Evolutionary conservation across 2,113 vertebrate genomes (phyloP).

Genomic region (Donacobius atricapilla): DNA sequence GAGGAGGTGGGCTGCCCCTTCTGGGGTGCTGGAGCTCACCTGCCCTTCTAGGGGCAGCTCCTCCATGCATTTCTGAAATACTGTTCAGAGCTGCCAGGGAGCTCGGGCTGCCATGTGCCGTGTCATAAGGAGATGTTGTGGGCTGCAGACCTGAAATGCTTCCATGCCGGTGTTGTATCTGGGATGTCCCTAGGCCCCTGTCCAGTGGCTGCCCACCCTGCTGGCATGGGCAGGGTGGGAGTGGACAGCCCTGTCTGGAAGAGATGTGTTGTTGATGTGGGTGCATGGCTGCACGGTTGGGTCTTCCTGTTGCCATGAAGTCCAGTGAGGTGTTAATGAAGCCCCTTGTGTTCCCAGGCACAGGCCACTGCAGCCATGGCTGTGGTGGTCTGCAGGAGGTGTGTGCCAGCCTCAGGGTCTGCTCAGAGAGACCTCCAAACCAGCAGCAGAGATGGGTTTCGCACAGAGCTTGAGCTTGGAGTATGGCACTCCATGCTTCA

Average conservation of each 20-base stretch:
- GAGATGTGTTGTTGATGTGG: accelerated
- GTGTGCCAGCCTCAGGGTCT: not conserved
- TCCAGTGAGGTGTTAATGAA: not conserved
- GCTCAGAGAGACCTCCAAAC: not conserved
- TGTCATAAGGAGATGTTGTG: accelerated
- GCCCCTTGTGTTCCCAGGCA: not conserved
- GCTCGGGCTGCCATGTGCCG: accelerated
- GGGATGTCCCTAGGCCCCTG: not conserved
- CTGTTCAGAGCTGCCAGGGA: not conserved
- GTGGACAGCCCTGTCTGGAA: not conserved
- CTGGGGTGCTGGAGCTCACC: not conserved
- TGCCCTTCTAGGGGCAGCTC: not conserved
- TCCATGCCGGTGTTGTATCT: not conserved
- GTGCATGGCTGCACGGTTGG: accelerated
- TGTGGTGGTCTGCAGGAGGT: accelerated
- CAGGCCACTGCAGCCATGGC: not conserved
- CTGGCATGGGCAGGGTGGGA: not conserved
- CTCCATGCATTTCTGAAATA: not conserved
- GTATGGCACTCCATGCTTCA: not conserved
- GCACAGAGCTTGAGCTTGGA: not conserved
- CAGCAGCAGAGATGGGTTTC: not conserved
- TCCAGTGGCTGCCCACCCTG: not conserved
- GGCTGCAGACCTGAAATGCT: not conserved
- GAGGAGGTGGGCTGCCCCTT: not conserved
- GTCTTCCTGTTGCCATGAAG: not conserved